Evolutionary conservation across 2,888 invertebrate species (phyloP).

Genomic region (Epinotia nisella): DNA sequence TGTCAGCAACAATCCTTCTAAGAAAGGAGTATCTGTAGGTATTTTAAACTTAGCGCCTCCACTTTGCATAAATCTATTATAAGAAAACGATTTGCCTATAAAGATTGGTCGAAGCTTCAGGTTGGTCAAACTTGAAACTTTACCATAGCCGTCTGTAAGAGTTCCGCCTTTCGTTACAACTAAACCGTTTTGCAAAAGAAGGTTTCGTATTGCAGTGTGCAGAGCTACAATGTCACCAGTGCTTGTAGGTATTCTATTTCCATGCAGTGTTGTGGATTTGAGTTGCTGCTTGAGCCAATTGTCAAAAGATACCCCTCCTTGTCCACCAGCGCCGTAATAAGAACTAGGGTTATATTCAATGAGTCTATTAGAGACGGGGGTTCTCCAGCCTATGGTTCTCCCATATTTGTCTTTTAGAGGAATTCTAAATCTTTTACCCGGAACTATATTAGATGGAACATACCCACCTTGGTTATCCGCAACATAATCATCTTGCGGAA

Average conservation of each 20-base stretch:
- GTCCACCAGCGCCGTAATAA: neutral
- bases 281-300: conserved; percentile 60
- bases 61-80: conserved; percentile 49
- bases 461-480: neutral
- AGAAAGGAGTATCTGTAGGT: conserved; percentile 52
- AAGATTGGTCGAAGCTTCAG: conserved; percentile 63
- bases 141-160: conserved; percentile 56
- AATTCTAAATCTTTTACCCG: neutral
- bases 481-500: neutral
- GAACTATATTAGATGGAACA: neutral
- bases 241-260: conserved; percentile 47
- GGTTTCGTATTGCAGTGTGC: conserved; percentile 54
- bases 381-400: conserved; percentile 14
- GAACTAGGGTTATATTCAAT: neutral
- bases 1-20: conserved; percentile 62
- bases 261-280: conserved; percentile 48
- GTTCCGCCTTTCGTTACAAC: conserved; percentile 53
- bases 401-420: conserved; percentile 12
- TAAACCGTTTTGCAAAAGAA: conserved; percentile 58
- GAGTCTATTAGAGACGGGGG: neutral
- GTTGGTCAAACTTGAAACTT: conserved; percentile 53
- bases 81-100: conserved; percentile 58
- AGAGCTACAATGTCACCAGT: conserved; percentile 51
- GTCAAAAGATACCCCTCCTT: conserved; percentile 48
- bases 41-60: conserved; percentile 43